A percentile compares a stretch with the other conserved stretches of the same genome.
Conservation (phyloP, 2,113 vertebrate species). For the Labeo rohita region DNA sequence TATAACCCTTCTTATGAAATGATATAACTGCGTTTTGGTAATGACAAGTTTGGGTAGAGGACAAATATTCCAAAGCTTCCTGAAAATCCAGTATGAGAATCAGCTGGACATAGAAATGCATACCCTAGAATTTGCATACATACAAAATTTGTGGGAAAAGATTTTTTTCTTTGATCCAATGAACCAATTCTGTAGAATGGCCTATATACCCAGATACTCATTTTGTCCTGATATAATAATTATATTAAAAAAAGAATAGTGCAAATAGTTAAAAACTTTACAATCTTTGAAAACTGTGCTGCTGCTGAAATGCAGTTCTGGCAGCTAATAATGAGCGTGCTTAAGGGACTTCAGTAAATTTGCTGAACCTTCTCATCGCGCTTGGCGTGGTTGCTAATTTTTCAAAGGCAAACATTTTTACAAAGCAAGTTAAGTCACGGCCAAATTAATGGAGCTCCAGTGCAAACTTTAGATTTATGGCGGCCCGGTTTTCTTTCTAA, state of each 20-base stretch:
- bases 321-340: constrained; percentile 10
- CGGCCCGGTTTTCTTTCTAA: constrained; percentile 4
- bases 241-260: neutral
- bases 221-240: neutral
- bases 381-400: constrained; percentile 1
- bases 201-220: too few relatives aligned
- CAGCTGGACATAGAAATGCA: too few relatives aligned
- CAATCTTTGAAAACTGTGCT: neutral
- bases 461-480: constrained; percentile 15
- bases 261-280: neutral
- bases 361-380: constrained; percentile 12
- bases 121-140: too few relatives aligned
- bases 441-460: constrained; percentile 25
- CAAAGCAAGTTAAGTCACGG: constrained; percentile 20
- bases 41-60: too few relatives aligned
- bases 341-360: constrained; percentile 25
- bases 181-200: too few relatives aligned
- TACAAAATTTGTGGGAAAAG: too few relatives aligned
- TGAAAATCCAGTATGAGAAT: too few relatives aligned
- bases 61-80: too few relatives aligned
- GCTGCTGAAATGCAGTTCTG: neutral
- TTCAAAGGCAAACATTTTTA: constrained; percentile 26
- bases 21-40: too few relatives aligned
- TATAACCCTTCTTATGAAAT: too few relatives aligned
- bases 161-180: too few relatives aligned